Percentiles rank a stretch among this genome's conserved stretches.
These are phyloP conservation scores for Volucella zonaria DNA, from an alignment of 2,888 invertebrate genomes.

Conservation along the genomic window DNA sequence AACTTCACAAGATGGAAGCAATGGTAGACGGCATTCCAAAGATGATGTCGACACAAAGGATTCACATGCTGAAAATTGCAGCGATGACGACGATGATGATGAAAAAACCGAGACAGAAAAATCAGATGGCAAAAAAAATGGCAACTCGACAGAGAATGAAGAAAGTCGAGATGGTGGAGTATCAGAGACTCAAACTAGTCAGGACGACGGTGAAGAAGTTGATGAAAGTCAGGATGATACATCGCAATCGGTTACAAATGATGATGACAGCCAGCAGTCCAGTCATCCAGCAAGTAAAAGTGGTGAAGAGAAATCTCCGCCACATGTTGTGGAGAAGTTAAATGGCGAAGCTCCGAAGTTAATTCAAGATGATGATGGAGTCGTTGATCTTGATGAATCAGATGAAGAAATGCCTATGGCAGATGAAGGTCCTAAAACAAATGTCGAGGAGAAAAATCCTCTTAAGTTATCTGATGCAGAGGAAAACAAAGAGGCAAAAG, in stretches of 20 bases:
- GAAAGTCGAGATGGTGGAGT: conserved; percentile 75
- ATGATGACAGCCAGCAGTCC: conserved; percentile 68
- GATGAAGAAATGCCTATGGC: conserved; percentile 77
- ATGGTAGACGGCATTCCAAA: conserved; percentile 45
- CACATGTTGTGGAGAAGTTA: conserved; percentile 63
- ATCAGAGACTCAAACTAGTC: conserved; percentile 74
- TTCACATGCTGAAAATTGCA: conserved; percentile 50
- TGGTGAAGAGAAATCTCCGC: conserved; percentile 44
- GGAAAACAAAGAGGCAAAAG: conserved; percentile 21
- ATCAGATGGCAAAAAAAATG: conserved; percentile 63
- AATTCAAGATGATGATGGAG: conserved; percentile 66
- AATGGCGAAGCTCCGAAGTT: conserved; percentile 76
- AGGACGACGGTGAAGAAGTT: conserved; percentile 68
- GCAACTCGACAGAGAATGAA: conserved; percentile 63
- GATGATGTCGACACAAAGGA: conserved; percentile 72
- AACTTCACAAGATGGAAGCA: conserved; percentile 50
- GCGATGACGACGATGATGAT: conserved; percentile 75
- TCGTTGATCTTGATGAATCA: conserved; percentile 79
- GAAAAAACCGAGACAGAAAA: conserved; percentile 75
- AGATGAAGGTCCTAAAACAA: conserved; percentile 35
- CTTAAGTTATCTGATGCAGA: conserved; percentile 28
- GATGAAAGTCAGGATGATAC: conserved; percentile 61
- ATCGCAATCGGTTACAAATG: conserved; percentile 71
- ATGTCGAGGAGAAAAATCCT: conserved; percentile 51
- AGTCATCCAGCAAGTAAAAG: conserved; percentile 74